Base-by-base conservation (phyloP, 1,140 invertebrate genomes). In the Artemia franciscana region DNA sequence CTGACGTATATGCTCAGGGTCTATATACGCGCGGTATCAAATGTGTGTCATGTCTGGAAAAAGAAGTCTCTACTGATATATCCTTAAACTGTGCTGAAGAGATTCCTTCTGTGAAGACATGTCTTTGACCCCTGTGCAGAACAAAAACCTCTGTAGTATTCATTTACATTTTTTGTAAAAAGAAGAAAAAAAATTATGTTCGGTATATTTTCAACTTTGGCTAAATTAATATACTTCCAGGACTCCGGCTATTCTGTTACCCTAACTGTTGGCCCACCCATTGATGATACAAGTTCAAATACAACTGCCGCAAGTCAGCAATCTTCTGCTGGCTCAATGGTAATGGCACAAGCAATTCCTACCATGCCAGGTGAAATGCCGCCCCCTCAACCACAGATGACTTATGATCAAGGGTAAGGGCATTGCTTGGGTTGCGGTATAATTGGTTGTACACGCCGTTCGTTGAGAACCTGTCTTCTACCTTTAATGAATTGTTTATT, bases 241-340 rank as follows among this genome's bases (percentile, higher is more conserved):
- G 89, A 93, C 68, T 93, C 90, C 2, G 92, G 91, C 15, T 82
- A 88, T 63, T 82, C 85, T 61, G 89, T 96, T 58, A 89, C 86
- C 0, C 78, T 97, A 27, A 93, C 89, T 26, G 88, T 94, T 66
- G 84, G 85, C 2, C 79, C 82, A 66, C 81, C 81, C 3, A 73
- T 80, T 66, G 80, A 81, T 71, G 39, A 51, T 18, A 51, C 39
- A 18, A 51, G 39, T 51, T 51, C 39, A 18, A 51, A 51, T 18
- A 51, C 39, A 51, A 51, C 39, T 3, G 39, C 39, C 12, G 39
- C 39, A 15, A 51, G 39, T 65, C 66, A 66, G 21, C 68, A 75
- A 72, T 71, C 69, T 66, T 73, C 73, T 60, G 70, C 72, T 61
- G 70, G 72, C 62, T 75, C 74, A 51, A 73, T 74, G 71, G 71